A percentile compares a stretch with the other conserved stretches of the same genome.
phyloP scores from a whole-genome alignment of 2,113 vertebrate genomes.

The Colistium nudipinnis region DNA sequence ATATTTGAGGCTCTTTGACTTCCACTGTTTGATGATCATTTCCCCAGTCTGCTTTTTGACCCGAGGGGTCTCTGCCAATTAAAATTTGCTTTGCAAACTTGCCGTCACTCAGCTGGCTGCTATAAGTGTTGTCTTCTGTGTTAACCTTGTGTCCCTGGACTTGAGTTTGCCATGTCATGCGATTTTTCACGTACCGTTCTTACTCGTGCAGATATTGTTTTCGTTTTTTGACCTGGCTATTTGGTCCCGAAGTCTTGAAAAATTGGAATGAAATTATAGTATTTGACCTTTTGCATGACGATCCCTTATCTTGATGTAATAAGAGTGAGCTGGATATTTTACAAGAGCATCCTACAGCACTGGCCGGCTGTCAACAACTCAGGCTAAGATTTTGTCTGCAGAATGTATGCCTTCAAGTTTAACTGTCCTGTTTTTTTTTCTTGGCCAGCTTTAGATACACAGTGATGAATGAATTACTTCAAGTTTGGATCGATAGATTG shows the following conservation, averaged over 20 bases:
- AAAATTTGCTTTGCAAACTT: constrained; percentile 33
- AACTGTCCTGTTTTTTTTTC: constrained; percentile 15
- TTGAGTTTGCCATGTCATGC: constrained; percentile 7
- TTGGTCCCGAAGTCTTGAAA: not conserved
- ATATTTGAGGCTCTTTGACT: constrained; percentile 15
- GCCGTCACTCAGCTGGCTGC: constrained; percentile 27
- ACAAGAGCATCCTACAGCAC: constrained; percentile 7
- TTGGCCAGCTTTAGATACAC: constrained; percentile 22
- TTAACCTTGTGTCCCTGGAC: constrained; percentile 33
- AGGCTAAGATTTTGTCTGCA: not conserved
- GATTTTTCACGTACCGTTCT: constrained; percentile 2
- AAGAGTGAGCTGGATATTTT: not conserved
- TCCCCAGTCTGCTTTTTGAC: constrained; percentile 24
- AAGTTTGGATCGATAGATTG: constrained; percentile 64
- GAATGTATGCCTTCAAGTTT: constrained; percentile 21
- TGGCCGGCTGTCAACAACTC: constrained; percentile 3
- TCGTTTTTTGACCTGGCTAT: not conserved
- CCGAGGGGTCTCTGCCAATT: constrained; percentile 27
- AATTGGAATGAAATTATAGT: not conserved
- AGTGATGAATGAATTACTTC: constrained; percentile 57
- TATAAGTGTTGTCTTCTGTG: constrained; percentile 34
- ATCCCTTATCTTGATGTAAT: constrained; percentile 20
- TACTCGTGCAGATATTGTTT: not conserved
- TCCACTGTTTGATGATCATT: constrained; percentile 12
- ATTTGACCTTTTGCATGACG: not conserved